A percentile compares a stretch with the other conserved stretches of the same genome.
Conservation (phyloP, 1,140 invertebrate genomes). For the Aphelinus certus region DNA sequence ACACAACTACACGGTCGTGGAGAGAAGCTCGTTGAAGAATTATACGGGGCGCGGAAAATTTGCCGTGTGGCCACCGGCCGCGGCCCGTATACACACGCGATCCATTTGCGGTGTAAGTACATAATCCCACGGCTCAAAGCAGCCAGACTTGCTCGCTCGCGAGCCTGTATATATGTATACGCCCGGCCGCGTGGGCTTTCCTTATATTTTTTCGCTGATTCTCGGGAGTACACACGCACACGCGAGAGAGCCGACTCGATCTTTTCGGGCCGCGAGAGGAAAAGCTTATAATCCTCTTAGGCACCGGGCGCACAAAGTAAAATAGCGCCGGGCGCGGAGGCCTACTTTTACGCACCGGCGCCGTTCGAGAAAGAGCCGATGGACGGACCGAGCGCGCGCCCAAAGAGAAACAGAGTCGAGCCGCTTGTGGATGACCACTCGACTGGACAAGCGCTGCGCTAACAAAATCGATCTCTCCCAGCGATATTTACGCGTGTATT, state of each 20-base stretch:
- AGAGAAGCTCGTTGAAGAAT: too few relatives aligned
- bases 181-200: neutral
- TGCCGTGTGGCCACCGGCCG: too few relatives aligned
- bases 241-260: neutral
- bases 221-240: too few relatives aligned
- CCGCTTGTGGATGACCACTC: conserved; percentile 6
- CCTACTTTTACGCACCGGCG: conserved; percentile 54
- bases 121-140: conserved; percentile 5
- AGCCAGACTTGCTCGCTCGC: too few relatives aligned
- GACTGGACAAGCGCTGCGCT: neutral
- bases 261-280: conserved; percentile 35
- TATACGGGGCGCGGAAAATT: too few relatives aligned
- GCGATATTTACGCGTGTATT: too few relatives aligned
- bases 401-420: neutral
- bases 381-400: neutral
- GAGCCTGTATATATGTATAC: too few relatives aligned
- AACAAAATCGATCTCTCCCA: conserved; percentile 13
- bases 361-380: conserved; percentile 27
- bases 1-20: too few relatives aligned
- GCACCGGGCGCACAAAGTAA: conserved; percentile 60
- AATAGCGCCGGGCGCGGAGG: conserved; percentile 51
- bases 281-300: conserved; percentile 61
- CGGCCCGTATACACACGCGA: too few relatives aligned
- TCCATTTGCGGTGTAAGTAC: neutral
- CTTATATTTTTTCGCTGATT: conserved; percentile 32